phyloP scores from a whole-genome alignment of 2,113 vertebrate species.

The Todiramphus chloris region DNA sequence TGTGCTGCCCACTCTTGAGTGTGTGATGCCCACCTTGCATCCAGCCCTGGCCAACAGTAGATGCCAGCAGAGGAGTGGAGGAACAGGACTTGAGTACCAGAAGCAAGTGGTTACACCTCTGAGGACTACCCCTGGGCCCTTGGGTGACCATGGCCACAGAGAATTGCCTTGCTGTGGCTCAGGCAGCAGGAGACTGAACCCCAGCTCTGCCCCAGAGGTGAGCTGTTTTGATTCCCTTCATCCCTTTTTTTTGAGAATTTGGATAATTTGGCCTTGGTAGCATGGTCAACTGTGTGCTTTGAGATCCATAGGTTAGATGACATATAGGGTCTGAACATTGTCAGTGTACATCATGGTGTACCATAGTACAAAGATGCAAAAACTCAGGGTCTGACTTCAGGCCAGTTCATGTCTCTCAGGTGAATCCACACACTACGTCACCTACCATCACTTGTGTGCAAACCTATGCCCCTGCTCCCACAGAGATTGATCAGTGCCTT shows the following conservation, averaged over 20 bases:
- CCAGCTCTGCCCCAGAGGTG: background rate
- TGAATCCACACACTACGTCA: accelerated
- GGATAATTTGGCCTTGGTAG: background rate
- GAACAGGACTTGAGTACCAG: background rate
- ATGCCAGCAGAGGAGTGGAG: background rate
- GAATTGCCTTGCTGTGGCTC: background rate
- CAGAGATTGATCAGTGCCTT: background rate
- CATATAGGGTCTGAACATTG: background rate
- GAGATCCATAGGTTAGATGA: background rate
- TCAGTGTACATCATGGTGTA: background rate
- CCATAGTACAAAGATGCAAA: accelerated
- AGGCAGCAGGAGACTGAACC: background rate
- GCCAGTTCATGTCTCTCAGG: background rate
- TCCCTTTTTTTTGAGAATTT: background rate
- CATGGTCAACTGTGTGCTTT: background rate
- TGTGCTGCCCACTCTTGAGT: background rate
- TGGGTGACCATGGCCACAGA: background rate
- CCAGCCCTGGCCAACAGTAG: background rate
- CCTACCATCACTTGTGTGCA: accelerated
- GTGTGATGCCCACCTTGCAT: background rate
- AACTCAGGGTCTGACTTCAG: background rate
- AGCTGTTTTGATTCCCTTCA: background rate
- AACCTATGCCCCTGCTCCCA: background rate
- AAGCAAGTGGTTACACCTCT: background rate
- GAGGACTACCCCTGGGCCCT: background rate